phyloP scores from a whole-genome alignment of 2,888 invertebrate species.

The Xylophagus ater region DNA sequence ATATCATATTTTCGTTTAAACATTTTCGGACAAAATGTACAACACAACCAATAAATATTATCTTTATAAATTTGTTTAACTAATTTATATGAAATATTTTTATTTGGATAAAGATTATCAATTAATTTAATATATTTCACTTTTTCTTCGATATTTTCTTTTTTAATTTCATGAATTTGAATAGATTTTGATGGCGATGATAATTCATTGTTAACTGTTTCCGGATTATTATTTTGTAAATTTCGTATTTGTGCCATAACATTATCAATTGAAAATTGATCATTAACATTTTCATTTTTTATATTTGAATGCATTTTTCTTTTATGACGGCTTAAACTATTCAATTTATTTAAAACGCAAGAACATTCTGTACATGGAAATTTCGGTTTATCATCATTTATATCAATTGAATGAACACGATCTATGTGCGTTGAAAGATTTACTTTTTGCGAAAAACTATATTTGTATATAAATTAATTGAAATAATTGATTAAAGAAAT shows the following conservation, averaged over 20 bases:
- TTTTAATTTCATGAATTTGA: background rate
- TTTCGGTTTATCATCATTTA: no score
- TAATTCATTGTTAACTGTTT: background rate
- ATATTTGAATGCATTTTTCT: constrained; percentile 16
- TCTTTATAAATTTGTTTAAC: constrained; percentile 18
- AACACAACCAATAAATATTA: constrained; percentile 20
- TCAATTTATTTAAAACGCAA: constrained; percentile 20
- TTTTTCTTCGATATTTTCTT: background rate
- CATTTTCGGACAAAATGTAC: constrained; percentile 25
- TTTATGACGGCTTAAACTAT: constrained; percentile 22
- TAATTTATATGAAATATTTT: constrained; percentile 16
- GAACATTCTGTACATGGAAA: constrained; percentile 13
- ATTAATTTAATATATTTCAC: constrained; percentile 12
- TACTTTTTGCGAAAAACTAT: constrained; percentile 5
- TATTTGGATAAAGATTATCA: constrained; percentile 19
- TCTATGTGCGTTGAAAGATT: constrained; percentile 5
- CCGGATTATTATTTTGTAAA: background rate
- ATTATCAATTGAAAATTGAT: constrained; percentile 12
- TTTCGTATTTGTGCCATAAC: constrained; percentile 12
- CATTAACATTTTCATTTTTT: constrained; percentile 2
- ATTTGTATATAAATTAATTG: background rate
- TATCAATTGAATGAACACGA: constrained; percentile 5
- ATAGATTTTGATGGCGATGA: background rate
- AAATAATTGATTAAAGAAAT: background rate
- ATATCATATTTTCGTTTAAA: constrained; percentile 25